Evolutionary conservation across 2,888 invertebrate genomes (phyloP), one percentile per base, ranked within the genome.

Genomic region (Celastrina argiolus): DNA sequence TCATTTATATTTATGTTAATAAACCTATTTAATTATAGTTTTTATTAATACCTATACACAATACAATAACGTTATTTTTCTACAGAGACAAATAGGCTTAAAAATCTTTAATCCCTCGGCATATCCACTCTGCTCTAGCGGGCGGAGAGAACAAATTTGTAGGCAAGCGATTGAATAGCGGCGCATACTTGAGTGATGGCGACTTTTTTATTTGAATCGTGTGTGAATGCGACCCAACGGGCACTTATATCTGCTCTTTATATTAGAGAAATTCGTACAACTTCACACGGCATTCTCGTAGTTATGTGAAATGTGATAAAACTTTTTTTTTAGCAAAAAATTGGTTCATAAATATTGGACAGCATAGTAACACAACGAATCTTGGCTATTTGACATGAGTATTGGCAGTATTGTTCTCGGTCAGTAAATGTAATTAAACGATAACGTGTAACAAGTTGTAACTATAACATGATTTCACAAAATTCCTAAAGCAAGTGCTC

Each of bases 191-290:
- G 90, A 90, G 88, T 89, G 90, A 89, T 86, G 83, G 86, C 81
- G 87, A 86, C 89, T 91, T 90, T 89, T 90, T 90, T 91, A 91
- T 91, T 91, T 90, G 90, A 91, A 88, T 88, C 91, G 91, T 91
- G 91, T 87, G 81, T 81, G 87, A 90, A 91, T 91, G 91, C 84
- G 85, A 78, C 76, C 79, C 81, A 78, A 81, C 81, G 73, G 66
- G 56, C 56, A 56, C 56, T 64, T 41, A 56, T 63, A 39, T 58
- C 58, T 66, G 66, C 65, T 41, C 41, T 59, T 41, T 65, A 28
- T 36, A 16, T 42, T 42, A 41, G 31, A 8, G 10, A 58, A 26
- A 26, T 56, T 28, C 28, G 8, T 26, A 65, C 14, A 34, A 31
- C 16, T 12, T 64, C 34, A 14, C 10, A 28, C 51, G 22, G 26